Evolutionary conservation across 2,888 invertebrate species (phyloP).

Genomic region (Lasioglossum calceatum): DNA sequence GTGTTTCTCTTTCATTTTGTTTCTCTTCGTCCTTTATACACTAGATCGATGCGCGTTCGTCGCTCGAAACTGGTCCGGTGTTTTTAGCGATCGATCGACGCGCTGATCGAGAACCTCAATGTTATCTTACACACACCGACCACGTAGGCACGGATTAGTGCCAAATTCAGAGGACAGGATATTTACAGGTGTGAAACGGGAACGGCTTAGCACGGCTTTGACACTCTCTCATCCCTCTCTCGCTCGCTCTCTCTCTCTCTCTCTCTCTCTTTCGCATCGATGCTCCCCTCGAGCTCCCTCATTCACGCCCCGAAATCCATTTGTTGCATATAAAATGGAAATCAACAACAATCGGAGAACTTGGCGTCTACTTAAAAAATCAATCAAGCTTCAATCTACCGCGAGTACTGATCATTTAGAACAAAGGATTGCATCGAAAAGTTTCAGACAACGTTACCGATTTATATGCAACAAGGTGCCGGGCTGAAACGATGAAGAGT

Average conservation of each 20-base stretch:
- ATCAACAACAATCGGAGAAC: neutral
- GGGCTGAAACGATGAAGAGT: neutral
- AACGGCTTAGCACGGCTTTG: neutral
- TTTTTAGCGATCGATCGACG: slow-evolving; percentile 65
- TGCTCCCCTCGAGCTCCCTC: slow-evolving; percentile 31
- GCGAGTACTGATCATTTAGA: neutral
- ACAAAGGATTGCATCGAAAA: neutral
- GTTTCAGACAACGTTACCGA: neutral
- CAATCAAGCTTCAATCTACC: neutral
- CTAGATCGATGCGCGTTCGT: slow-evolving; percentile 79
- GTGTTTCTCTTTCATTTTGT: slow-evolving; percentile 46
- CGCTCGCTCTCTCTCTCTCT: neutral
- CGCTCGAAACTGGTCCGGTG: slow-evolving; percentile 73
- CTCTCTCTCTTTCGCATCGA: neutral
- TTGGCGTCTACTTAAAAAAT: neutral
- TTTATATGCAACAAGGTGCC: neutral
- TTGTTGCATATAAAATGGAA: neutral
- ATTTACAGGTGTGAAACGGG: slow-evolving; percentile 67
- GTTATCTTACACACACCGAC: slow-evolving; percentile 65
- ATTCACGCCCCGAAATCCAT: neutral
- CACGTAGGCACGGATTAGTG: slow-evolving; percentile 73
- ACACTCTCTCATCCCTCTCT: neutral
- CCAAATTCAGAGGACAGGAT: slow-evolving; percentile 73
- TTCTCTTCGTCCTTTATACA: slow-evolving; percentile 76
- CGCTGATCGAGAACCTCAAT: slow-evolving; percentile 67